Base-by-base conservation (phyloP, 2,888 invertebrate genomes). In the Pheosia gnoma region DNA sequence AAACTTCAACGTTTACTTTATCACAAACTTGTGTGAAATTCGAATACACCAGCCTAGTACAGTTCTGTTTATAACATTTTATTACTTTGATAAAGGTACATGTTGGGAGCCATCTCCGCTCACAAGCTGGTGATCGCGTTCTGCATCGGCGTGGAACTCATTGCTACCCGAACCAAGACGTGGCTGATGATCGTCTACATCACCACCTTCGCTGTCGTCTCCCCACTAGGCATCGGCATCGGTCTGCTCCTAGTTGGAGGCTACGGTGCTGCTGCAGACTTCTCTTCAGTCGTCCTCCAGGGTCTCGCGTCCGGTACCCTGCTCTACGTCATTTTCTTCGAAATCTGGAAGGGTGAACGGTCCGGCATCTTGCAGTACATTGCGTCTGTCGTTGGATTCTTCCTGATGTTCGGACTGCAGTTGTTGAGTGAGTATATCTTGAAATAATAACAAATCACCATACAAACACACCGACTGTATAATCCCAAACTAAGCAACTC, bases 321-420 rank as follows among this genome's bases (percentile, higher is more conserved):
- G 54, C 91, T 99, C 4, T 99, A 98, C 90, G 98, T 99, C 13
- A 98, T 98, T n/a, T 98, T 98, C 93, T 98, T 99, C 87, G 99
- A 99, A 91, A 97, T 99, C 60, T 94, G 99, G 78, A 94, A 91
- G 72, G 87, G 88, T 57, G 91, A 94, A 62, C 84, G 93, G 66
- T 83, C 89, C 11, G 97, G 97, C 6, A 87, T 97, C 37, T 79
- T 94, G 39, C 96, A 96, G 69, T 96, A 95, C 82, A 60, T 95
- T 0, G 94, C 96, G 1, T 95, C 97, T 43, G 75, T 97, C 5
- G 65, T 95, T 38, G 97, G 97, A 61, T 97, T 97, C 84, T 80
- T 92, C 41, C 71, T 96, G 8, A 97, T 97, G 97, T 96, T 96
- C 72, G 96, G 95, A 70, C 82, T 96, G 47, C 95, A 96, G 77